Evolutionary conservation across 2,888 invertebrate genomes (phyloP).

Genomic region (Caenorhabditis sp.): DNA sequence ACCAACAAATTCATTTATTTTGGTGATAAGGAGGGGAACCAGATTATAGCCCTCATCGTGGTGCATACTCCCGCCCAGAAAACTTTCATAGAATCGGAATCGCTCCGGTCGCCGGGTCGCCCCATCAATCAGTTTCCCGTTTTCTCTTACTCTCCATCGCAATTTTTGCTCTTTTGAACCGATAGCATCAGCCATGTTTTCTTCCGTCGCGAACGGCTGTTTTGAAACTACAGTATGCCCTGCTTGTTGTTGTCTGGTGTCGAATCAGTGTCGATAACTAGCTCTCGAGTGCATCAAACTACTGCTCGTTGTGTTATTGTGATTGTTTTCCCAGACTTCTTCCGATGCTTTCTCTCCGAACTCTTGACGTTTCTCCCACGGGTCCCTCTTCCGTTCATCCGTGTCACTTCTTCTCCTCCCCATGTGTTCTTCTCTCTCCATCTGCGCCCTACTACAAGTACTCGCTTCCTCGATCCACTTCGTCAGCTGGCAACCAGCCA

Average conservation of each 20-base stretch:
- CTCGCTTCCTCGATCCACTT: slow-evolving; percentile 7
- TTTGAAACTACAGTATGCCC: neutral
- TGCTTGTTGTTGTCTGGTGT: neutral
- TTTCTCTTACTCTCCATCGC: neutral
- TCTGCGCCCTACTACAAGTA: neutral
- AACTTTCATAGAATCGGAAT: neutral
- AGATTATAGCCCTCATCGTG: slow-evolving; percentile 17
- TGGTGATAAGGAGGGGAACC: slow-evolving; percentile 4
- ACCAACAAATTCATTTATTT: slow-evolving; percentile 22
- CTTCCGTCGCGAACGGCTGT: neutral
- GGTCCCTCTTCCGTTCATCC: slow-evolving; percentile 19
- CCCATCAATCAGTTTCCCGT: too few relatives aligned
- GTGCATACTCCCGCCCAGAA: neutral
- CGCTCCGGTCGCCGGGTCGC: too few relatives aligned
- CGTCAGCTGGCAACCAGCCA: slow-evolving; percentile 64
- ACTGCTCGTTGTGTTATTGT: neutral
- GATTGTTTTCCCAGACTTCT: slow-evolving; percentile 2
- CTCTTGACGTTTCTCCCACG: slow-evolving; percentile 17
- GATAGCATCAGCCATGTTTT: neutral
- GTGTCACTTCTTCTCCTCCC: slow-evolving; percentile 12
- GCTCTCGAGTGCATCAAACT: slow-evolving; percentile 1
- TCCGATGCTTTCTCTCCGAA: neutral
- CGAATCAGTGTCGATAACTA: neutral
- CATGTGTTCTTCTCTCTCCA: slow-evolving; percentile 18
- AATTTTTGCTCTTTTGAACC: slow-evolving; percentile 2